A percentile compares a stretch with the other conserved stretches of the same genome.
These are phyloP conservation scores for Chirona hameri DNA, from an alignment of 2,888 invertebrate genomes.

Conservation along the genomic window DNA sequence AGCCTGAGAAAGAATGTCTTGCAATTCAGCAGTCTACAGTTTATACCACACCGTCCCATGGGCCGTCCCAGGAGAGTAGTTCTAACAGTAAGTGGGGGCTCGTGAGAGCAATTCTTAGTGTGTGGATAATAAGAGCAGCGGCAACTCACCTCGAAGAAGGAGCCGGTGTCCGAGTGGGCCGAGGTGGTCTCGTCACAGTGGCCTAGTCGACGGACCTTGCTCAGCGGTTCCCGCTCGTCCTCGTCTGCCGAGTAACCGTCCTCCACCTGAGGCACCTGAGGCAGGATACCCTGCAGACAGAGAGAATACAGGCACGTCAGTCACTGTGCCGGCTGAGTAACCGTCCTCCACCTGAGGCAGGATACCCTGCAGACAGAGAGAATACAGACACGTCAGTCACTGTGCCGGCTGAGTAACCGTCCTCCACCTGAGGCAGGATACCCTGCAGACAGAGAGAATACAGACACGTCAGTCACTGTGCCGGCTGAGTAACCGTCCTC, in stretches of 20 bases:
- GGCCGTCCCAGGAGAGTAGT: no score
- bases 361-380: not conserved
- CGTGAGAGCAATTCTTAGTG: no score
- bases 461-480: no score
- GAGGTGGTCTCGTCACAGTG: not conserved
- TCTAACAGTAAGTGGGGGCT: no score
- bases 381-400: no score
- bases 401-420: slow-evolving; percentile 5
- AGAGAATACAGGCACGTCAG: no score
- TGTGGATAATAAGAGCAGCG: not conserved
- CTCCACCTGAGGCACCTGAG: not conserved
- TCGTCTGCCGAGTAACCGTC: slow-evolving; percentile 25
- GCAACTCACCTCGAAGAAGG: slow-evolving; percentile 7
- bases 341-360: slow-evolving; percentile 11
- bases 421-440: not conserved
- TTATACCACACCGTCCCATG: no score
- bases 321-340: not conserved
- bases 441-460: not conserved
- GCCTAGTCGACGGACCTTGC: not conserved
- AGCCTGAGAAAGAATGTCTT: no score
- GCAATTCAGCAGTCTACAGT: no score
- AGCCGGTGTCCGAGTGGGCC: not conserved
- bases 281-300: not conserved
- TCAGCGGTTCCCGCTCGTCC: not conserved
- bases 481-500: slow-evolving; percentile 23